phyloP scores from a whole-genome alignment of 2,113 vertebrate species.

The Morone saxatilis region DNA sequence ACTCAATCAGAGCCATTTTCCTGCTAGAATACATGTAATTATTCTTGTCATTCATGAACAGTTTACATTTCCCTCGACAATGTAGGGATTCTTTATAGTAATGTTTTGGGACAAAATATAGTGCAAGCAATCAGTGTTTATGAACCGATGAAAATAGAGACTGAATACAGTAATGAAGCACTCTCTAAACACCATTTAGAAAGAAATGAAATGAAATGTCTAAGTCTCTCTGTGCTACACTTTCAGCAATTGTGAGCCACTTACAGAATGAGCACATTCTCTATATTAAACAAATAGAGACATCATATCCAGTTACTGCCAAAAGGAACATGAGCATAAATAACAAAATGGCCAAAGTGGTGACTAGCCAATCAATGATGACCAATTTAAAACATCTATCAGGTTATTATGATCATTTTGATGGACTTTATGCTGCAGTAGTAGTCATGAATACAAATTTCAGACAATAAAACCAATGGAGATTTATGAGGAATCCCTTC shows the following conservation, averaged over 20 bases:
- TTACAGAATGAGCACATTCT: slow-evolving; percentile 27
- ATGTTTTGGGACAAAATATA: slow-evolving; percentile 18
- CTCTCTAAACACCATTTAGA: slow-evolving; percentile 19
- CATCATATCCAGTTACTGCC: slow-evolving; percentile 19
- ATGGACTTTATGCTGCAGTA: slow-evolving; percentile 31
- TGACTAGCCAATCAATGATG: slow-evolving; percentile 1
- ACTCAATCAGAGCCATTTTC: slow-evolving; percentile 43
- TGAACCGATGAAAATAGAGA: slow-evolving; percentile 45
- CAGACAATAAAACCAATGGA: slow-evolving; percentile 34
- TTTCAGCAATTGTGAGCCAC: slow-evolving; percentile 14
- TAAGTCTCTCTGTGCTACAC: slow-evolving; percentile 25
- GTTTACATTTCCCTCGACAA: slow-evolving; percentile 26
- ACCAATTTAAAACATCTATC: slow-evolving; percentile 34
- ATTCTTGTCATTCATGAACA: slow-evolving; percentile 40
- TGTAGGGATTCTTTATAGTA: slow-evolving; percentile 9
- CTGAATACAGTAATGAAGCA: slow-evolving; percentile 30
- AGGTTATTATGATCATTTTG: slow-evolving; percentile 27
- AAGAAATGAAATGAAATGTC: slow-evolving; percentile 46
- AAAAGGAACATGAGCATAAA: slow-evolving; percentile 28
- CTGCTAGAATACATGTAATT: slow-evolving; percentile 45
- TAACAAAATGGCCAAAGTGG: slow-evolving; percentile 15
- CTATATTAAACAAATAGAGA: slow-evolving; percentile 33
- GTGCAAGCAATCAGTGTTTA: slow-evolving; percentile 56
- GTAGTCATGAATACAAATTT: slow-evolving; percentile 31
- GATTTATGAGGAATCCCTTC: slow-evolving; percentile 32